Conservation (phyloP, 2,113 vertebrate species). For the Leuciscus idus region DNA sequence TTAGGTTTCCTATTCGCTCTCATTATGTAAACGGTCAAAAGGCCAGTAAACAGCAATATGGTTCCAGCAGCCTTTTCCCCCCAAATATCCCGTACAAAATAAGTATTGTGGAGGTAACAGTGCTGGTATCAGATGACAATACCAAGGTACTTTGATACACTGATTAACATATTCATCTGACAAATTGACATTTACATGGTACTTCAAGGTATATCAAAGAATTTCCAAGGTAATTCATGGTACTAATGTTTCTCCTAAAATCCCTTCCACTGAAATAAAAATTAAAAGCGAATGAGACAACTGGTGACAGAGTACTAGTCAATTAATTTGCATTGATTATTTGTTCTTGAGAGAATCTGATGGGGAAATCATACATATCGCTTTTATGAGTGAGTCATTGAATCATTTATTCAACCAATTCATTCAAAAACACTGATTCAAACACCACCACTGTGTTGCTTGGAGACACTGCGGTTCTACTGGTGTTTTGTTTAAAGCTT, state of each 20-base stretch:
- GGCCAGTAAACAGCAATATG: background rate
- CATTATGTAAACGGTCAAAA: background rate
- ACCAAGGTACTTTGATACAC: background rate
- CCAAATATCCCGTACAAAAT: background rate
- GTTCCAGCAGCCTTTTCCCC: background rate
- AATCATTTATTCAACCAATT: background rate
- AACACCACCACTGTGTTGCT: background rate
- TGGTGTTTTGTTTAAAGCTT: background rate
- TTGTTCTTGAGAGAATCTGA: background rate
- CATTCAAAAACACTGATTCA: background rate
- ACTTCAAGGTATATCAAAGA: background rate
- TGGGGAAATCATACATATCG: background rate
- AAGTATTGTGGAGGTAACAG: background rate
- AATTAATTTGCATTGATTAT: background rate
- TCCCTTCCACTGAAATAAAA: background rate
- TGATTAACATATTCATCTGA: background rate
- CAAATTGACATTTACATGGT: background rate
- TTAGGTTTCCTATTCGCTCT: slow-evolving; percentile 24
- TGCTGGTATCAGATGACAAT: background rate
- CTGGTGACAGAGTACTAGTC: background rate
- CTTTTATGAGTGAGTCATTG: background rate
- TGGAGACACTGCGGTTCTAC: background rate
- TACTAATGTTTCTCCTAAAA: background rate
- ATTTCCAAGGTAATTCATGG: background rate
- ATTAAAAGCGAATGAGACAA: background rate